phyloP scores from a whole-genome alignment of 1,140 invertebrate species.

The Polypedilum vanderplanki region DNA sequence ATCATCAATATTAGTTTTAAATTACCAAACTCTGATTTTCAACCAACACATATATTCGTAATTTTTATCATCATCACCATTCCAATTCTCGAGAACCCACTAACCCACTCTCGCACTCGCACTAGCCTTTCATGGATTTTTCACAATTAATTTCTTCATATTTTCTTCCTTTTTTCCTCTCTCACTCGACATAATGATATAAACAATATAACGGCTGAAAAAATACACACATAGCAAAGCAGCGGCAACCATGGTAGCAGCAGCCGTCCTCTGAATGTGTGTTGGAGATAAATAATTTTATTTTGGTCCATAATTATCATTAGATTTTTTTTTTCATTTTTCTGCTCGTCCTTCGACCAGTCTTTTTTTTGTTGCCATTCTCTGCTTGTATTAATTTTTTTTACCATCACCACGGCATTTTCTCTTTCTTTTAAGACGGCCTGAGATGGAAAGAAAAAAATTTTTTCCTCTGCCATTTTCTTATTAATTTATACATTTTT shows the following conservation, averaged over 20 bases:
- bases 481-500: conserved; percentile 29
- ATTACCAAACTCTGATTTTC: background rate
- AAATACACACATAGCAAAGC: background rate
- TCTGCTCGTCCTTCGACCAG: background rate
- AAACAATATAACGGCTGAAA: conserved; percentile 12
- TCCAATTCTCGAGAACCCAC: background rate
- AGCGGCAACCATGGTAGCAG: background rate
- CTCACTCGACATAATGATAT: background rate
- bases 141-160: conserved; percentile 28
- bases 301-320: conserved; percentile 28
- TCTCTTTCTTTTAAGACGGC: too few species aligned
- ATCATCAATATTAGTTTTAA: too few species aligned
- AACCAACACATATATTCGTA: background rate
- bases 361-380: background rate
- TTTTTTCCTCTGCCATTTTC: conserved; percentile 21
- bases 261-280: conserved; percentile 12
- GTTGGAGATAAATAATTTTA: conserved; percentile 28
- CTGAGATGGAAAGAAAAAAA: background rate
- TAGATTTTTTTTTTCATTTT: conserved; percentile 23
- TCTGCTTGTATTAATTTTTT: background rate
- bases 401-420: too few species aligned
- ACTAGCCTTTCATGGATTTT: conserved; percentile 18
- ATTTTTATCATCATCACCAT: conserved; percentile 10
- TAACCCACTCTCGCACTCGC: background rate
- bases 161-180: background rate